Conservation (phyloP, 2,797 vertebrate species). For the Menidia menidia region DNA sequence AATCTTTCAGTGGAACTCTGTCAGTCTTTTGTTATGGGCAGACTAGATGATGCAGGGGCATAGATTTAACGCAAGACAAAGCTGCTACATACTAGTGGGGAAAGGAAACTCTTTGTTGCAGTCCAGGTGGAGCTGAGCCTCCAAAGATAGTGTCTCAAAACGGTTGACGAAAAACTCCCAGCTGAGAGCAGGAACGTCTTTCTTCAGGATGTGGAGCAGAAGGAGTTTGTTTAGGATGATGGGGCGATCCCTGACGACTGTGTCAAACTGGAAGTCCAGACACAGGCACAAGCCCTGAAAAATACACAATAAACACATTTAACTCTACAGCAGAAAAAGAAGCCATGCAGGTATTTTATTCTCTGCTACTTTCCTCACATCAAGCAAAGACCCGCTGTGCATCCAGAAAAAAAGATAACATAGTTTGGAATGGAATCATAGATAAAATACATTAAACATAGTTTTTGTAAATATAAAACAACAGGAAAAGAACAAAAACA, state of each 20-base stretch:
- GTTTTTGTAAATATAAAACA: too few species aligned
- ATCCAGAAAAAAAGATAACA: not conserved
- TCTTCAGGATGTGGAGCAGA: slow-evolving; percentile 95
- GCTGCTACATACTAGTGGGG: slow-evolving; percentile 90
- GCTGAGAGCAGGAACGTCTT: slow-evolving; percentile 95
- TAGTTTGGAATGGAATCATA: too few species aligned
- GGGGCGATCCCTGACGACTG: slow-evolving; percentile 95
- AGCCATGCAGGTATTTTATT: not conserved
- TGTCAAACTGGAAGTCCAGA: slow-evolving; percentile 99
- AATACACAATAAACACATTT: slow-evolving; percentile 29
- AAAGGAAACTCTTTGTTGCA: slow-evolving; percentile 99
- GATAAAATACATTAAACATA: too few species aligned
- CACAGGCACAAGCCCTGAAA: slow-evolving; percentile 93
- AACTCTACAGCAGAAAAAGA: slow-evolving; percentile 7
- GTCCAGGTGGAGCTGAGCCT: slow-evolving; percentile 98
- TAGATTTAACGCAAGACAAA: slow-evolving; percentile 16
- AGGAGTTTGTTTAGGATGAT: slow-evolving; percentile 97
- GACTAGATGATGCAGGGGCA: not conserved
- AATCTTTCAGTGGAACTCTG: not conserved
- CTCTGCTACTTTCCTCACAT: not conserved
- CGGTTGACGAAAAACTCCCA: slow-evolving; percentile 99
- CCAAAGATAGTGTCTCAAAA: slow-evolving; percentile 96
- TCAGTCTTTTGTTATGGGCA: not conserved
- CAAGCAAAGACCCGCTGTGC: not conserved
- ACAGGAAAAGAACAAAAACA: too few species aligned